Evolutionary conservation across 2,113 vertebrate genomes (phyloP).

Genomic region (Cyprinodon tularosa): DNA sequence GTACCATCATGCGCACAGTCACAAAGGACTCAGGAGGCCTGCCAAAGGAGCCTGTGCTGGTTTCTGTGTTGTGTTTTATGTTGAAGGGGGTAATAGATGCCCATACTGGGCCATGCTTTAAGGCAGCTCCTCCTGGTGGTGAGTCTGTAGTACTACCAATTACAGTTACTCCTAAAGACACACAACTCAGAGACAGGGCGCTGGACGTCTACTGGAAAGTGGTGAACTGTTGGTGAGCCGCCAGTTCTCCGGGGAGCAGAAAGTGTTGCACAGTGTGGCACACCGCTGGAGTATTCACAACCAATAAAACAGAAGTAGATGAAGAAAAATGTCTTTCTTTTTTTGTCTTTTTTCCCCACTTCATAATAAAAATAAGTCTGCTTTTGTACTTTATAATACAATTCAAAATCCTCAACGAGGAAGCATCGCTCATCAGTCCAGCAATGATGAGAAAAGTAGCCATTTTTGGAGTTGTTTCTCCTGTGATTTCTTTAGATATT

Average conservation of each 20-base stretch:
- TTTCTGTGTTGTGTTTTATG: slow-evolving; percentile 55
- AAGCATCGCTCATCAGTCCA: slow-evolving; percentile 92
- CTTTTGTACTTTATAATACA: slow-evolving; percentile 99
- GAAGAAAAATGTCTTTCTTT: slow-evolving; percentile 78
- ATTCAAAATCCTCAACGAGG: slow-evolving; percentile 96
- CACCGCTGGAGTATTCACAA: slow-evolving; percentile 61
- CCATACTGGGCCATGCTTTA: slow-evolving; percentile 38
- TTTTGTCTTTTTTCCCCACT: slow-evolving; percentile 85
- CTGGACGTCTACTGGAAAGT: slow-evolving; percentile 64
- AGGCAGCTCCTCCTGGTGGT: slow-evolving; percentile 60
- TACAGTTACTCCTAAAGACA: slow-evolving; percentile 65
- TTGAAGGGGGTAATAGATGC: slow-evolving; percentile 34
- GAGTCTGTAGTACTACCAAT: slow-evolving; percentile 72
- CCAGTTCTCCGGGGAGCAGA: slow-evolving; percentile 63
- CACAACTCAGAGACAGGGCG: slow-evolving; percentile 62
- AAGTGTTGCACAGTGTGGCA: slow-evolving; percentile 50
- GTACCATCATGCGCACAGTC: slow-evolving; percentile 60
- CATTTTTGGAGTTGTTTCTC: slow-evolving; percentile 28
- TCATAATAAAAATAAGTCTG: slow-evolving; percentile 99
- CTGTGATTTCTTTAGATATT: slow-evolving; percentile 32
- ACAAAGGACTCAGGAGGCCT: slow-evolving; percentile 59
- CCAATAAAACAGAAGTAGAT: slow-evolving; percentile 64
- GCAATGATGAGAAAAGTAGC: slow-evolving; percentile 76
- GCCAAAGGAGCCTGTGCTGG: slow-evolving; percentile 47
- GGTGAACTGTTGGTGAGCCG: slow-evolving; percentile 43